These are phyloP conservation scores for Eremobia ochroleuca DNA, from an alignment of 2,888 invertebrate species.

Conservation along the genomic window DNA sequence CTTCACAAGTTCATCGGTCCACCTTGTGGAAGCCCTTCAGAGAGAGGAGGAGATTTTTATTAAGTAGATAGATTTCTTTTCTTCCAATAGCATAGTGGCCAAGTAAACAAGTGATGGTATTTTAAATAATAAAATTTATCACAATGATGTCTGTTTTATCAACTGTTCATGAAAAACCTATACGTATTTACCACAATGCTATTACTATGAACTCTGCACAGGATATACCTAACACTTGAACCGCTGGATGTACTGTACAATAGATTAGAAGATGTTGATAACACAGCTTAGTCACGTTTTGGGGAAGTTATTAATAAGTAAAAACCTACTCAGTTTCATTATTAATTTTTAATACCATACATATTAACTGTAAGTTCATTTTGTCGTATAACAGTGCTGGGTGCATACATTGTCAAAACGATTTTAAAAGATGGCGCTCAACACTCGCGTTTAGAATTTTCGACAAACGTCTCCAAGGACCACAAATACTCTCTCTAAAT, in stretches of 20 bases:
- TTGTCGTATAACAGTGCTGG: neutral
- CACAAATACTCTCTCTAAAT: neutral
- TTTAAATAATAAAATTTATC: neutral
- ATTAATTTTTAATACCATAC: conserved; percentile 7
- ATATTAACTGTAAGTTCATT: neutral
- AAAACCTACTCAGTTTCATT: conserved; percentile 7
- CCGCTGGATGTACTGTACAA: conserved; percentile 16
- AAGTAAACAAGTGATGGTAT: neutral
- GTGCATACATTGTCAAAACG: neutral
- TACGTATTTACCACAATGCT: conserved; percentile 2
- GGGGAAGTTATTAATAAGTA: conserved; percentile 15
- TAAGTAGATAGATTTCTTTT: neutral
- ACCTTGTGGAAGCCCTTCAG: too few species aligned
- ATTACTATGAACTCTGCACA: conserved; percentile 22
- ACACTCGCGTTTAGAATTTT: neutral
- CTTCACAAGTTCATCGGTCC: neutral
- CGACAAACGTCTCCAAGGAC: neutral
- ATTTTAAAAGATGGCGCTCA: neutral
- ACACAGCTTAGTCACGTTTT: conserved; percentile 27
- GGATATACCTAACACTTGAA: conserved; percentile 39
- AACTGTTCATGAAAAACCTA: conserved; percentile 6
- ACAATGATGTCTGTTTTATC: conserved; percentile 17
- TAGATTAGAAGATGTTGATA: conserved; percentile 45
- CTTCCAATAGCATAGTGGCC: neutral
- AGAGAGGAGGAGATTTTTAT: neutral